Percentiles rank a stretch among this genome's conserved stretches.
Evolutionary conservation across 2,113 vertebrate species (phyloP).

Genomic region (Scalopus aquaticus): DNA sequence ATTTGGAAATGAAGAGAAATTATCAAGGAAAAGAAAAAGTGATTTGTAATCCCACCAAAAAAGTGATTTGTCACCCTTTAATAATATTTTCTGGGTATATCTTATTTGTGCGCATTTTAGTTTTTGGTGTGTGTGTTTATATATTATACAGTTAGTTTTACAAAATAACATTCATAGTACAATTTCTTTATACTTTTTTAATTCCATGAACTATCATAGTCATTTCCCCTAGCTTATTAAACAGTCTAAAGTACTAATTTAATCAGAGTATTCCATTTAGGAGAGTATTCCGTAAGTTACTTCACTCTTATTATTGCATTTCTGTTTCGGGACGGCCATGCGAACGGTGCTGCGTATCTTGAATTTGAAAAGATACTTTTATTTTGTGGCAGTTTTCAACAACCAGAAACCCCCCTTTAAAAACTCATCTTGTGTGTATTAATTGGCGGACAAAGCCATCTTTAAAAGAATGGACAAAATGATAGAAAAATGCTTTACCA

Average conservation of each 20-base stretch:
- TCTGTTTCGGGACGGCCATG: background rate
- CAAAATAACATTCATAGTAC: background rate
- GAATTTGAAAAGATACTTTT: background rate
- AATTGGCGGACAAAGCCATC: background rate
- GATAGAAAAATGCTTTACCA: background rate
- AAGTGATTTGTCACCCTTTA: background rate
- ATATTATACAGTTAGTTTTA: background rate
- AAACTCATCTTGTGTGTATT: background rate
- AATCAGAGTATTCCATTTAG: background rate
- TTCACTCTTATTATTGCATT: background rate
- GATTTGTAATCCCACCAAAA: background rate
- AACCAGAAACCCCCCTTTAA: background rate
- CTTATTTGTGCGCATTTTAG: background rate
- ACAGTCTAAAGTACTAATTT: background rate
- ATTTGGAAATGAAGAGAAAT: slow-evolving; percentile 22
- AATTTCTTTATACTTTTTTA: background rate
- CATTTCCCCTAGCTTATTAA: background rate
- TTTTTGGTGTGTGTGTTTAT: background rate
- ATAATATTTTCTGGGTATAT: background rate
- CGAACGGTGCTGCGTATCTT: background rate
- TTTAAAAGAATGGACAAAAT: background rate
- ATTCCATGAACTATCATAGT: background rate
- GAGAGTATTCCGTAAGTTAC: background rate
- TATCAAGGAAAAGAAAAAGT: background rate
- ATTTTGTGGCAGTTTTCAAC: background rate